Evolutionary conservation across 2,797 vertebrate genomes (phyloP), one percentile per base, ranked within the genome.

Genomic region (Leontopithecus rosalia): DNA sequence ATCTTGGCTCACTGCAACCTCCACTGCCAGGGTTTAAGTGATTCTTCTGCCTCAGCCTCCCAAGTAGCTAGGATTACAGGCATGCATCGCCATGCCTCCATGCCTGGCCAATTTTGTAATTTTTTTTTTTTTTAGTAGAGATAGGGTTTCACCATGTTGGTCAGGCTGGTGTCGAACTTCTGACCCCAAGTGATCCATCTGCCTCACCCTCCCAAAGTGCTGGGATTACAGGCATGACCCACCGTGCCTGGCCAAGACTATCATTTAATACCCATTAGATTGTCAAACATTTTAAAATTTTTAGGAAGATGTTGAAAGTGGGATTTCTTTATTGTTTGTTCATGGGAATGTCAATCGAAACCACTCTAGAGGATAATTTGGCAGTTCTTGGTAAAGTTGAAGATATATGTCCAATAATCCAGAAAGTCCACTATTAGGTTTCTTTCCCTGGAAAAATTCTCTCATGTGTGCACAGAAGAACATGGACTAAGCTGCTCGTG

Each of bases 241-340:
- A 33, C 30, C 1, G 30, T 64, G 13, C 61, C 61, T 64, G 30
- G 30, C 30, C 61, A 64, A n/a, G 33, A 70, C 64, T 70, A 10
- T 70, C 33, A 70, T 70, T 70, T 70, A 70, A 36, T 36, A 86
- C 3, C 28, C n/a, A 57, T 30, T 30, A 81, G 57, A 48, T 83
- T 81, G 33, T 94, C 43, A 58, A 41, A 58, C 52, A 61, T 26
- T 95, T 95, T 57, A 2, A 50, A 87, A n/a, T 81, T 17, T 75
- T 90, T 90, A 61, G 4, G 86, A 88, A 72, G 19, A 58, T 90
- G 57, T 50, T 64, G 11, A 70, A 91, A 81, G 36, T 95, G 55
- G 39, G 8, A 86, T 96, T 92, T 75, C 52, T 92, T 92, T 77
- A n/a, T 77, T 79, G 52, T 90, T 93, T 94, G 57, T 14, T 91